A percentile compares a stretch with the other conserved stretches of the same genome.
Conservation (phyloP, 1,140 invertebrate species). For the Aradophagus sp. region DNA sequence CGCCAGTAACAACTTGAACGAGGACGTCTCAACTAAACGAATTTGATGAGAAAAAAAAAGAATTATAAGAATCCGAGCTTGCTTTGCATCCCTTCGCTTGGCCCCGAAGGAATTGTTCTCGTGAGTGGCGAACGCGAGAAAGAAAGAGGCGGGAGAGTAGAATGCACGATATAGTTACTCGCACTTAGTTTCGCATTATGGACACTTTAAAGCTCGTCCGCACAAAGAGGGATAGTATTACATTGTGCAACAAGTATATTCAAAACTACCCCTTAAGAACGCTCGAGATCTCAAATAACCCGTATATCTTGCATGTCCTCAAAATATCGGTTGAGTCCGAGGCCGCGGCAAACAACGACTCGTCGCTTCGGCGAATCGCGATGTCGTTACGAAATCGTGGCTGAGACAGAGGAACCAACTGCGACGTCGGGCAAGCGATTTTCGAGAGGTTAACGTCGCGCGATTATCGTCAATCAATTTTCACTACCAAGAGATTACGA, state of each 20-base stretch:
- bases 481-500: neutral
- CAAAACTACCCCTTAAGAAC: conserved; percentile 70
- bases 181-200: conserved; percentile 69
- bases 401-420: too few species aligned
- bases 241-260: conserved; percentile 73
- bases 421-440: neutral
- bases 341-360: conserved; percentile 28
- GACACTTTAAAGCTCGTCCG: conserved; percentile 61
- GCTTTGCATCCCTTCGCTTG: conserved; percentile 39
- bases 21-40: too few species aligned
- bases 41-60: conserved; percentile 19
- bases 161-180: conserved; percentile 64
- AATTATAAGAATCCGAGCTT: conserved; percentile 14
- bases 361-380: too few species aligned
- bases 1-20: too few species aligned
- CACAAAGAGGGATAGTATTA: conserved; percentile 72
- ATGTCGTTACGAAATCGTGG: neutral
- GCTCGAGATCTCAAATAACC: conserved; percentile 72
- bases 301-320: conserved; percentile 70
- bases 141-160: conserved; percentile 49
- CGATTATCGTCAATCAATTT: neutral
- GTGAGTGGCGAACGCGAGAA: too few species aligned
- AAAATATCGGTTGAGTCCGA: conserved; percentile 68
- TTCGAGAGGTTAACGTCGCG: too few species aligned
- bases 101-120: conserved; percentile 63